phyloP scores from a whole-genome alignment of 2,797 vertebrate species.

The Gallinago nigripennis region DNA sequence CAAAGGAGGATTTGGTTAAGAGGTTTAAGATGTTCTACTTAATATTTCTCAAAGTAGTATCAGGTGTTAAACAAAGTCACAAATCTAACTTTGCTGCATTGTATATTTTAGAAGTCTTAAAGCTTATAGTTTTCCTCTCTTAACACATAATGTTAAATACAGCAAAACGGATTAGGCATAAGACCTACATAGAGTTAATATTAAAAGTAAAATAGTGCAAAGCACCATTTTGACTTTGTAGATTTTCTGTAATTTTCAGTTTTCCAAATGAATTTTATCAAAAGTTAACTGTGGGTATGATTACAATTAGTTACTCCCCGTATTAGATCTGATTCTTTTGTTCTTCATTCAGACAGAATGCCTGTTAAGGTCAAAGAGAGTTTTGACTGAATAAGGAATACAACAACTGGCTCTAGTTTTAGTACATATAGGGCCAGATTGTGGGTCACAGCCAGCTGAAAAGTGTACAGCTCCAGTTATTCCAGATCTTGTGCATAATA shows the following conservation, averaged over 20 bases:
- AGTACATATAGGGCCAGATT: slow-evolving; percentile 62
- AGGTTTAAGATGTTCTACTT: background rate
- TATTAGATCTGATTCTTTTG: background rate
- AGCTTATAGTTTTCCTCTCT: background rate
- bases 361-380: slow-evolving; percentile 4
- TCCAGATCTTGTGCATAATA: slow-evolving; percentile 37
- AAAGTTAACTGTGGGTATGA: background rate
- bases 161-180: background rate
- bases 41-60: background rate
- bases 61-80: background rate
- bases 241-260: background rate
- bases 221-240: background rate
- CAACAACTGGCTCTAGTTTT: slow-evolving; percentile 4
- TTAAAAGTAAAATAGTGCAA: background rate
- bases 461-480: slow-evolving; percentile 5
- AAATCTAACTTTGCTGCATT: background rate
- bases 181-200: background rate
- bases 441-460: slow-evolving; percentile 49
- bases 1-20: background rate
- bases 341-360: background rate
- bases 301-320: background rate
- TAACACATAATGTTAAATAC: background rate
- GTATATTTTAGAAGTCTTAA: background rate
- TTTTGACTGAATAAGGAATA: slow-evolving; percentile 69
- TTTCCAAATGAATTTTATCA: background rate